phyloP scores from a whole-genome alignment of 2,888 invertebrate genomes.

The Xestia c-nigrum region DNA sequence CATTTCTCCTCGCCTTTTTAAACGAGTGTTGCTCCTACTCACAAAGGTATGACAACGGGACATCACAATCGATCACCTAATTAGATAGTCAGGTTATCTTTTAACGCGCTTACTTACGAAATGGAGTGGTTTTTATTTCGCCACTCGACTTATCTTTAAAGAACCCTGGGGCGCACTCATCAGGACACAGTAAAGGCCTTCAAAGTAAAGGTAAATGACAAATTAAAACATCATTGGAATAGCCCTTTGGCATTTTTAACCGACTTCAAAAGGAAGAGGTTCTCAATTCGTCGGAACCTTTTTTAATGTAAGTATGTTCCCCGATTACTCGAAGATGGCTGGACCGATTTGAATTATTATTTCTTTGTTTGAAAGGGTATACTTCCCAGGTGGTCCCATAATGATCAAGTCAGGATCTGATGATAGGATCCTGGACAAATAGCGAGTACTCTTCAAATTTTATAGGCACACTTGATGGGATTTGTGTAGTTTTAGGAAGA shows the following conservation, averaged over 20 bases:
- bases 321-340: too few relatives aligned
- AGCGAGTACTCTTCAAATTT: too few relatives aligned
- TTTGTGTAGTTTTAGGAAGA: too few relatives aligned
- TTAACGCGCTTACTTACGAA: slow-evolving; percentile 73
- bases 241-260: not conserved
- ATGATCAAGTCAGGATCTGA: too few relatives aligned
- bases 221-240: not conserved
- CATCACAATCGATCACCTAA: slow-evolving; percentile 80
- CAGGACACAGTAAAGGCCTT: slow-evolving; percentile 61
- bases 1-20: slow-evolving; percentile 68
- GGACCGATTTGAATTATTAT: too few relatives aligned
- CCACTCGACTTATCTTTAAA: slow-evolving; percentile 75
- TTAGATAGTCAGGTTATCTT: slow-evolving; percentile 82
- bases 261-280: too few relatives aligned
- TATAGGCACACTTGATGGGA: too few relatives aligned
- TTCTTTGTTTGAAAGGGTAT: too few relatives aligned
- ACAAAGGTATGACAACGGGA: slow-evolving; percentile 70
- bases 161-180: slow-evolving; percentile 74
- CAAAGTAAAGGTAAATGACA: slow-evolving; percentile 27
- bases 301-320: too few relatives aligned
- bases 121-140: slow-evolving; percentile 74
- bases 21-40: slow-evolving; percentile 55
- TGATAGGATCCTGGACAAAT: too few relatives aligned
- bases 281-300: too few relatives aligned
- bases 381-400: too few relatives aligned